A percentile compares a stretch with the other conserved stretches of the same genome.
These are phyloP conservation scores for Camptogramma bilineatum DNA, from an alignment of 2,888 invertebrate genomes.

Conservation along the genomic window DNA sequence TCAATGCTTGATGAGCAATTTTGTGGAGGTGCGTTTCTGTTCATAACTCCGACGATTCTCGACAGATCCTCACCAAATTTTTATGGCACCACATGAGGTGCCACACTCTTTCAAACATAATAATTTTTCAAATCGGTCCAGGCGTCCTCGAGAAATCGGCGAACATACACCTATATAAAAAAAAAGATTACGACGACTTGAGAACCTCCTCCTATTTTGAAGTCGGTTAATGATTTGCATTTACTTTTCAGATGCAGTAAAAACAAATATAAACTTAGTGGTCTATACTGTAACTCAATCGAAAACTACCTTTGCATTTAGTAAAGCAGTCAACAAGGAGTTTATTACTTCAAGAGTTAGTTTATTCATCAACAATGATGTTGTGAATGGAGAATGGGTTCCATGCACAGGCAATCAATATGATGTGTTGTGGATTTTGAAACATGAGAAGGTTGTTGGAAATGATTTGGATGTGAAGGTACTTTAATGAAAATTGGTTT, in stretches of 20 bases:
- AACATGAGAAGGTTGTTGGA: constrained; percentile 55
- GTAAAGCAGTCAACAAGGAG: constrained; percentile 63
- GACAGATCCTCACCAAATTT: no score
- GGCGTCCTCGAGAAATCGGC: no score
- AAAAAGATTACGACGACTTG: no score
- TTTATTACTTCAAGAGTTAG: constrained; percentile 57
- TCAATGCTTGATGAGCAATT: no score
- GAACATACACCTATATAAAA: no score
- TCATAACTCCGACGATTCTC: no score
- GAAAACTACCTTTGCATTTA: constrained; percentile 71
- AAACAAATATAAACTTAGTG: constrained; percentile 71
- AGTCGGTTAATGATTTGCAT: not conserved
- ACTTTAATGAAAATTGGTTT: constrained; percentile 20
- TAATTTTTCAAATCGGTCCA: no score
- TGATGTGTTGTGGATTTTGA: constrained; percentile 80
- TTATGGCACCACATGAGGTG: no score
- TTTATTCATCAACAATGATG: constrained; percentile 59
- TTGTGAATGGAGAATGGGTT: constrained; percentile 70
- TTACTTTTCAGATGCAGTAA: constrained; percentile 68
- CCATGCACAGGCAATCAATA: constrained; percentile 70
- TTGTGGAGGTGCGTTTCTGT: no score
- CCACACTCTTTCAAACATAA: no score
- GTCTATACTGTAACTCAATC: constrained; percentile 64
- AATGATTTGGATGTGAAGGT: constrained; percentile 66
- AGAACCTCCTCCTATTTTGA: no score